Evolutionary conservation across 2,888 invertebrate species (phyloP).

Genomic region (Zygaena filipendulae): DNA sequence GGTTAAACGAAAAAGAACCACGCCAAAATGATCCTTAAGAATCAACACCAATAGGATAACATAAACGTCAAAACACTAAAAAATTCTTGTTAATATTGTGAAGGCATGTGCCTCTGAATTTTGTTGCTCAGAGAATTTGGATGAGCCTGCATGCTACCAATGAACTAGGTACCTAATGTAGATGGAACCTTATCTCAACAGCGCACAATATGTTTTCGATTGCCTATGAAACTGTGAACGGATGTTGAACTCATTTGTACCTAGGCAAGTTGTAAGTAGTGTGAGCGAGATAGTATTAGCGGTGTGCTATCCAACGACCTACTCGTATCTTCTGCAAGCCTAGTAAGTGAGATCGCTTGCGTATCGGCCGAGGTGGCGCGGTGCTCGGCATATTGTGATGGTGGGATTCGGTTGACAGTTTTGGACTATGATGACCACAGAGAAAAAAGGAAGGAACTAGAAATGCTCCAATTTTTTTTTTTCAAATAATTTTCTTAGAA

Average conservation of each 20-base stretch:
- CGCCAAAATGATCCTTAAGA: conserved; percentile 64
- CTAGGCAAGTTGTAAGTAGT: conserved; percentile 31
- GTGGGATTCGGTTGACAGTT: conserved; percentile 15
- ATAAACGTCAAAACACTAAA: conserved; percentile 25
- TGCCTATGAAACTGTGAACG: conserved; percentile 21
- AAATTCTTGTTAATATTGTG: too few relatives aligned
- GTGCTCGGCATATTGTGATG: conserved; percentile 32
- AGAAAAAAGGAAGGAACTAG: too few relatives aligned
- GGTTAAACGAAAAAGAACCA: conserved; percentile 44
- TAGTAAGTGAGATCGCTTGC: conserved; percentile 59
- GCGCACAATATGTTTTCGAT: conserved; percentile 21
- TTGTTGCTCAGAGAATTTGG: too few relatives aligned
- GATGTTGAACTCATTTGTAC: conserved; percentile 34
- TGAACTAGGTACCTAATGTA: conserved; percentile 11
- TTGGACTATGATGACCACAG: conserved; percentile 1
- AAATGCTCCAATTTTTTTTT: too few relatives aligned
- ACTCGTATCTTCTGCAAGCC: conserved; percentile 32
- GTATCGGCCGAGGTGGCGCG: conserved; percentile 65
- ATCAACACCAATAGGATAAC: conserved; percentile 49
- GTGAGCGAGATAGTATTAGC: conserved; percentile 33
- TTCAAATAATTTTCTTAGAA: too few relatives aligned
- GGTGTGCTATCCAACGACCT: conserved; percentile 25
- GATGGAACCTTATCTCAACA: conserved; percentile 22
- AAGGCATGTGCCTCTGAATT: too few relatives aligned
- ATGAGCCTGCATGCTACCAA: too few relatives aligned